Evolutionary conservation across 2,888 invertebrate genomes (phyloP).

Genomic region (Gryllus longicercus): DNA sequence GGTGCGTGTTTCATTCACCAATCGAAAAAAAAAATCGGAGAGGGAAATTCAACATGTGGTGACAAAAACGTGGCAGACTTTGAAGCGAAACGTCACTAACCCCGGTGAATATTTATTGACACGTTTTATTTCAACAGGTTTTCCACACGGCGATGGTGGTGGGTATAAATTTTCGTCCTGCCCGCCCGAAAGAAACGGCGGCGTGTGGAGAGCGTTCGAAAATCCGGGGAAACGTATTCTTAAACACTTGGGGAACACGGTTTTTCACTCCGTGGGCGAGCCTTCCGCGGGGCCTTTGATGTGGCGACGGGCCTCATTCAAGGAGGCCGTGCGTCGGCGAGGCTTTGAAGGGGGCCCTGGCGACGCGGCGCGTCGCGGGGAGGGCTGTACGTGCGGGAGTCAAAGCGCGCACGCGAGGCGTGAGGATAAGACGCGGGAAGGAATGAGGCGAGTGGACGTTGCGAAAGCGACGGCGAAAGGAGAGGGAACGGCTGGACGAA

Average conservation of each 20-base stretch:
- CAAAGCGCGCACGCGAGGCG: too few relatives aligned
- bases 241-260: neutral
- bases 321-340: neutral
- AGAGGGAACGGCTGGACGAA: too few relatives aligned
- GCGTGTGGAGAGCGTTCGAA: neutral
- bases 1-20: neutral
- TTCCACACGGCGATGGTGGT: neutral
- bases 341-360: too few relatives aligned
- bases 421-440: too few relatives aligned
- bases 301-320: neutral
- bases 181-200: neutral
- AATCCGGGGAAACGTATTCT: slow-evolving; percentile 5
- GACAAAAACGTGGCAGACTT: slow-evolving; percentile 7
- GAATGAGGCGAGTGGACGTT: too few relatives aligned
- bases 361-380: too few relatives aligned
- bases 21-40: too few relatives aligned
- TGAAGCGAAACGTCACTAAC: neutral
- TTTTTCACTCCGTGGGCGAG: neutral
- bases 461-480: too few relatives aligned
- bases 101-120: neutral
- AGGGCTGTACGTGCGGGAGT: too few relatives aligned
- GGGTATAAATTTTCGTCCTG: slow-evolving; percentile 3
- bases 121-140: neutral
- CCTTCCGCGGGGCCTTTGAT: neutral
- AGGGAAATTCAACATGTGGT: neutral